Conservation (phyloP, 2,113 vertebrate genomes). For the Turdus rufiventris region DNA sequence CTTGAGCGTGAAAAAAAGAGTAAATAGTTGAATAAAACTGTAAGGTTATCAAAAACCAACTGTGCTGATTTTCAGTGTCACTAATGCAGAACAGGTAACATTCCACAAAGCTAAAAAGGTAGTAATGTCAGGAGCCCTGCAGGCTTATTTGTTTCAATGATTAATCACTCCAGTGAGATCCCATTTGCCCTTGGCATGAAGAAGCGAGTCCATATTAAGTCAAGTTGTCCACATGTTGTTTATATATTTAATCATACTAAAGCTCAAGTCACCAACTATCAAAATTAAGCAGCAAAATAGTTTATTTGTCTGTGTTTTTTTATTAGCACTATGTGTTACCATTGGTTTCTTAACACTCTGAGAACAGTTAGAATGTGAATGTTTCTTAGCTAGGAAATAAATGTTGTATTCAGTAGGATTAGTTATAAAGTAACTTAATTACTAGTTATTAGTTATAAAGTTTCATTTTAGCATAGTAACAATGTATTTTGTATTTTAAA, state of each 20-base stretch:
- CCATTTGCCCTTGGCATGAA: neutral
- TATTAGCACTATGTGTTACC: neutral
- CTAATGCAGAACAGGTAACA: neutral
- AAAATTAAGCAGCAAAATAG: neutral
- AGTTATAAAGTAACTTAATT: neutral
- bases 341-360: neutral
- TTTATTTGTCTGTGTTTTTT: neutral
- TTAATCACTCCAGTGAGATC: neutral
- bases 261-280: neutral
- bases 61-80: neutral
- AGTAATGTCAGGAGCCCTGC: neutral
- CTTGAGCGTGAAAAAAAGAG: neutral
- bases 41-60: neutral
- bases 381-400: neutral
- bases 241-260: neutral
- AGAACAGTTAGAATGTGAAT: neutral
- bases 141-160: neutral
- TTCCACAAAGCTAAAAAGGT: neutral
- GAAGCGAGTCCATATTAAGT: neutral
- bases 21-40: neutral
- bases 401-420: neutral
- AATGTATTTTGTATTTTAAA: neutral
- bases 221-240: neutral
- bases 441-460: too few species aligned
- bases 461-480: neutral